Percentiles rank a stretch among this genome's conserved stretches.
These are phyloP conservation scores for Rotaria sp. DNA, from an alignment of 2,888 invertebrate species.

Conservation along the genomic window DNA sequence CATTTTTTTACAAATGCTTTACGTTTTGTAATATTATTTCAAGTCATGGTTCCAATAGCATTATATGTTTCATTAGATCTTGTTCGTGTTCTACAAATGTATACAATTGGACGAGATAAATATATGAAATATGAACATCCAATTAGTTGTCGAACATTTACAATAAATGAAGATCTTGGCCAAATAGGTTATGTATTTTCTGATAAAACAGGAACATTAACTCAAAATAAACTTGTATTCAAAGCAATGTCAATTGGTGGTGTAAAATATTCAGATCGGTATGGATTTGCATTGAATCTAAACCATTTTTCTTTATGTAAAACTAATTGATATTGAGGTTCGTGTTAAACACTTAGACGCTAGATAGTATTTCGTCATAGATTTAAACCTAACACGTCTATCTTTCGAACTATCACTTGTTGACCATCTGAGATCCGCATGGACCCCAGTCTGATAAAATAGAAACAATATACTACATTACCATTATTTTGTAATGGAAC, in stretches of 20 bases:
- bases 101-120: constrained; percentile 81
- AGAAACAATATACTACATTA: too few species aligned
- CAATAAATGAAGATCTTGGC: constrained; percentile 25
- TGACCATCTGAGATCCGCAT: too few species aligned
- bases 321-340: too few species aligned
- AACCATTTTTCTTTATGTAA: too few species aligned
- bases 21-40: neutral
- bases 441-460: too few species aligned
- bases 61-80: constrained; percentile 92
- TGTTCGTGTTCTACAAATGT: constrained; percentile 87
- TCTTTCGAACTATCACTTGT: too few species aligned
- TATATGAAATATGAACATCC: constrained; percentile 76
- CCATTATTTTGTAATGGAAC: too few species aligned
- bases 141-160: constrained; percentile 45
- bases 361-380: too few species aligned
- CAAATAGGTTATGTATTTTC: constrained; percentile 12
- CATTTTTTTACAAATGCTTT: neutral
- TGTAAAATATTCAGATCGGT: neutral
- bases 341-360: too few species aligned
- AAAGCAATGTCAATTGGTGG: neutral
- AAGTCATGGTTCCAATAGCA: constrained; percentile 71
- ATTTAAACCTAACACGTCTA: too few species aligned
- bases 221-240: neutral
- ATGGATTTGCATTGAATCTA: neutral
- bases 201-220: too few species aligned